These are phyloP conservation scores for Adineta ricciae DNA, from an alignment of 2,888 invertebrate genomes.

Conservation along the genomic window DNA sequence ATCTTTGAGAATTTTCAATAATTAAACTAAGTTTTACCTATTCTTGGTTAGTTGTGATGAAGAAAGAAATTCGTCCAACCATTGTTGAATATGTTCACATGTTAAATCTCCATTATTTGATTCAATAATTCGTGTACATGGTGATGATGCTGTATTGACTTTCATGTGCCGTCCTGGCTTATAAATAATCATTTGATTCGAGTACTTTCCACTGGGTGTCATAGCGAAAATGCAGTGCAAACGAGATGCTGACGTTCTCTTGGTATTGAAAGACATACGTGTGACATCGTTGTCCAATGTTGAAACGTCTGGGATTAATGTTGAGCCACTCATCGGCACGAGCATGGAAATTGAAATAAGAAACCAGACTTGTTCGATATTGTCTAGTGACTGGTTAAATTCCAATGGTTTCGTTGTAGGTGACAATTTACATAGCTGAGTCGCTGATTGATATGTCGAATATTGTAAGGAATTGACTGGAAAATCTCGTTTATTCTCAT, in stretches of 20 bases:
- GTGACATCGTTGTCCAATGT: not conserved
- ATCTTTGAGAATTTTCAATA: too few species aligned
- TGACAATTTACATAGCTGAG: not conserved
- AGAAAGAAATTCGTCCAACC: not conserved
- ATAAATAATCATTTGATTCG: not conserved
- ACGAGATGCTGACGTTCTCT: not conserved
- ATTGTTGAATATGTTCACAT: not conserved
- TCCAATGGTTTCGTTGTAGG: not conserved
- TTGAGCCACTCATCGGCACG: not conserved
- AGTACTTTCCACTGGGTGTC: conserved; percentile 17
- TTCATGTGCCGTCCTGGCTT: not conserved
- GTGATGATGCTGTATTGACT: not conserved
- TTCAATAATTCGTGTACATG: not conserved
- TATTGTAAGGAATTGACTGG: not conserved
- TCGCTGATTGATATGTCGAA: not conserved
- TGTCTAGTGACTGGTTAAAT: not conserved
- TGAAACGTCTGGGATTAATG: not conserved
- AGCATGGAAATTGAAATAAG: not conserved
- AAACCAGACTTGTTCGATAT: conserved; percentile 2
- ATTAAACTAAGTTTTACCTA: not conserved
- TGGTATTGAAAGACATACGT: not conserved
- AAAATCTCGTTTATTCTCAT: not conserved
- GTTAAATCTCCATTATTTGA: not conserved
- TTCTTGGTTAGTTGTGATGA: not conserved
- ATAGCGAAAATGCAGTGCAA: not conserved